Evolutionary conservation across 2,888 invertebrate species (phyloP), one percentile per base, ranked within the genome.

Genomic region (Phalangium opilio): DNA sequence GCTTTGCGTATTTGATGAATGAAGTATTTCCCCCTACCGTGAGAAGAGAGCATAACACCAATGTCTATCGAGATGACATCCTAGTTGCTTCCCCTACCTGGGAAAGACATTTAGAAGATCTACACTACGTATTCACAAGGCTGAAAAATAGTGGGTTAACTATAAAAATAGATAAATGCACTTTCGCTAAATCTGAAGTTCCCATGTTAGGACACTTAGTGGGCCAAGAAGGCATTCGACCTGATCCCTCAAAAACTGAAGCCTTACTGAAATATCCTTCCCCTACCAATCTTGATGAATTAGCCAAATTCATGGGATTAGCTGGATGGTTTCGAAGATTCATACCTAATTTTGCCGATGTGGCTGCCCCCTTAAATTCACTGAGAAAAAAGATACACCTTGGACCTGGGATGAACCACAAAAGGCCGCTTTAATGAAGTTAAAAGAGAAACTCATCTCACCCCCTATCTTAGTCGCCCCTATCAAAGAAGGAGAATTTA

Each of bases 1-100:
- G 57, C 1, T 61, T 57, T 42, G 54, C 57, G 41, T 50, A 57
- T 3, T 47, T 53, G 12, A 59, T 61, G 56, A 48, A 59, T n/a
- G 40, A 19, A n/a, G 32, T 57, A 3, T 42, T 60, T 10, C 35
- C 41, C 2, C 48, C 48, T n/a, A 27, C 27, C 27, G 5, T 7
- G 8, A 27, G 27, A 8, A 27, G 27, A 27, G 5, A 27, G 8
- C 8, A 7, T 27, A 27, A 27, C 27, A 27, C 27, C 5, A 43
- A 20, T n/a, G 32, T 57, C 8, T 60, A 59, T 42, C 27, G 57
- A 2, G 57, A 60, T 21, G 57, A 60, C 40, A 49, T 57, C 1
- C 45, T 59, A 4, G 46, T 57, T 1, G 55, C 46, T 21, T 47
- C 51, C 5, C 33, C 43, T 11, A 49, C 47, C 3, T 55, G 56